Conservation (phyloP, 2,113 vertebrate species). For the Calyptomena viridis region DNA sequence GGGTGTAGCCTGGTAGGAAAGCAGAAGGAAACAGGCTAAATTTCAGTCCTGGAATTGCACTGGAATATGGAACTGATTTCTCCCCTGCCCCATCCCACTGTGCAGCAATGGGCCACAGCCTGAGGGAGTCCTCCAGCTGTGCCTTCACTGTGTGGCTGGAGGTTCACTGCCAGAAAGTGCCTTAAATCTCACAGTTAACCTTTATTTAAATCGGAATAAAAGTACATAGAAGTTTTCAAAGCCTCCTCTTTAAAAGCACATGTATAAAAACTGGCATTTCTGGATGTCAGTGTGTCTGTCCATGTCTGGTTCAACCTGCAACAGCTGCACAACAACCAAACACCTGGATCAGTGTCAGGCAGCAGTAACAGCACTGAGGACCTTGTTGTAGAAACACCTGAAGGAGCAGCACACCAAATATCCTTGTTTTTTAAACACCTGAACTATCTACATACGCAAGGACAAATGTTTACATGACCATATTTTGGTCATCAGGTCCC, state of each 20-base stretch:
- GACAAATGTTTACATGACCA: not conserved
- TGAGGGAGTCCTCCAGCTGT: not conserved
- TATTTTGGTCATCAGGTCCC: not conserved
- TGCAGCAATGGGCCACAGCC: not conserved
- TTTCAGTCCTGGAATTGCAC: not conserved
- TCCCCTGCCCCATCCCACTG: not conserved
- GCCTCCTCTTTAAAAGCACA: not conserved
- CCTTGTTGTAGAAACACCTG: not conserved
- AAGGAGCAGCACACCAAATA: not conserved
- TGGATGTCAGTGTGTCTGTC: not conserved
- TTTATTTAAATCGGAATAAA: not conserved
- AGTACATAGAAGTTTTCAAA: not conserved
- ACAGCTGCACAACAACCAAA: not conserved
- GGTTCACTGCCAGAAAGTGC: conserved; percentile 7
- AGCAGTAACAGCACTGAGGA: not conserved
- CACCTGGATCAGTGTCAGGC: not conserved
- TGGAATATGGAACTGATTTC: not conserved
- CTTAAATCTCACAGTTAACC: not conserved
- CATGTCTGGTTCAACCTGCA: not conserved
- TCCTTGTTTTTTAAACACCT: not conserved
- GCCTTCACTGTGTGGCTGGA: not conserved
- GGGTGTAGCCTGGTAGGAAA: not conserved
- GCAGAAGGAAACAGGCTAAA: not conserved
- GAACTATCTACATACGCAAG: not conserved
- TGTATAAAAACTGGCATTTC: not conserved